Evolutionary conservation across 2,797 vertebrate species (phyloP), one percentile per base, ranked within the genome.

Genomic region (Coranthus polyacanthus): DNA sequence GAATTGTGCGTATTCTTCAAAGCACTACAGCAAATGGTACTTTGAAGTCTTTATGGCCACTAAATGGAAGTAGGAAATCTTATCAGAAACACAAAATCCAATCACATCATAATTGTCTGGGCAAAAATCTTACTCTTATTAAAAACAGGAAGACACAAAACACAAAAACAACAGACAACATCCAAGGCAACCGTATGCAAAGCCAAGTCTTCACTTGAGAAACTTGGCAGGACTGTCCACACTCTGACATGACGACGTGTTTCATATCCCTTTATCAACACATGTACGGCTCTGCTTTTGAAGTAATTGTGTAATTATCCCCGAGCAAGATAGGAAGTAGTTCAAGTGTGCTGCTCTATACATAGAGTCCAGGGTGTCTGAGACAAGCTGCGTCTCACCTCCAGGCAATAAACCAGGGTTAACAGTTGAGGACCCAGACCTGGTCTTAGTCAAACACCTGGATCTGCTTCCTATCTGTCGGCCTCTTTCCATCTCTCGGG

Each of bases 361-460:
- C 12, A 16, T 43, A 21, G 34, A 61, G 39, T 6, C 42, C 18
- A 47, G 72, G 9, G 26, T 6, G 18, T 59, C 69, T 78, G 64
- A 78, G 36, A 56, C 71, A 56, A 56, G 54, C 39, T 43, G 21
- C 39, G 55, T 24, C 50, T 67, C 72, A 61, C 62, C 81, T 84
- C 56, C 46, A 52, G 79, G 64, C 72, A 54, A 16, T 73, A 74
- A 83, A 81, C 41, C 42, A 21, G 43, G 54, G 60, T 73, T 64
- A 62, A 24, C 68, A 54, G 61, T 53, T 17, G 1, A 58, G 53
- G n/a, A 61, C 34, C 42, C 69, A 68, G 72, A 75, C 70, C 76
- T 45, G 58, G 47, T 67, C 43, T 56, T 6, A 63, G 75, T 75
- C 53, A 57, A 72, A 84, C 87, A 91, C 87, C 83, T 87, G 87